phyloP scores from a whole-genome alignment of 2,888 invertebrate genomes.

The Luperina testacea region DNA sequence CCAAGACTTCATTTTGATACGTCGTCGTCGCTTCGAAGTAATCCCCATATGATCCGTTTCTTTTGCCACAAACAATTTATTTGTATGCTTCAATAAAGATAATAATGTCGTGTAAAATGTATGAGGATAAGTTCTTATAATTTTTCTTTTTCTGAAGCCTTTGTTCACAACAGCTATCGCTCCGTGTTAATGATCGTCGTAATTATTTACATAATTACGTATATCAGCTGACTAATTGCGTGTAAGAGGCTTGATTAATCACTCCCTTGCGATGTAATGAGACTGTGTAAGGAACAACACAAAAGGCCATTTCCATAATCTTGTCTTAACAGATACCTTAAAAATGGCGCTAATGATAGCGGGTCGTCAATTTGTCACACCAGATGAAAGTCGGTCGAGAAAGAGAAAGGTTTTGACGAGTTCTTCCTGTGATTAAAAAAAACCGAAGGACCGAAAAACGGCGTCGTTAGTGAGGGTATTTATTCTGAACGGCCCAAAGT shows the following conservation, averaged over 20 bases:
- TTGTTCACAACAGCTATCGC: neutral
- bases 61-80: neutral
- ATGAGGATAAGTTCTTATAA: neutral
- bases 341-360: constrained; percentile 5
- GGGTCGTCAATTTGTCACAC: neutral
- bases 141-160: neutral
- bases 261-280: constrained; percentile 8
- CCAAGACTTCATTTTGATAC: constrained; percentile 21
- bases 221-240: constrained; percentile 33
- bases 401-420: neutral
- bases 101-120: constrained; percentile 1
- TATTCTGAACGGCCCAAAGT: neutral
- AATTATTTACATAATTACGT: constrained; percentile 27
- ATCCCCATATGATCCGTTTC: constrained; percentile 16
- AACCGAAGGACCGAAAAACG: neutral
- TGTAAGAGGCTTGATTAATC: constrained; percentile 42
- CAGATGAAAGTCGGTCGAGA: neutral
- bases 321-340: neutral
- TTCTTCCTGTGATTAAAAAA: neutral
- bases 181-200: neutral
- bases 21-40: neutral
- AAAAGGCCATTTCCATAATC: constrained; percentile 7
- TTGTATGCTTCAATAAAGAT: constrained; percentile 15
- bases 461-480: neutral
- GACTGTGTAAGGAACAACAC: neutral